Base-by-base conservation (phyloP, 2,888 invertebrate species). In the Dendrolimus houi region DNA sequence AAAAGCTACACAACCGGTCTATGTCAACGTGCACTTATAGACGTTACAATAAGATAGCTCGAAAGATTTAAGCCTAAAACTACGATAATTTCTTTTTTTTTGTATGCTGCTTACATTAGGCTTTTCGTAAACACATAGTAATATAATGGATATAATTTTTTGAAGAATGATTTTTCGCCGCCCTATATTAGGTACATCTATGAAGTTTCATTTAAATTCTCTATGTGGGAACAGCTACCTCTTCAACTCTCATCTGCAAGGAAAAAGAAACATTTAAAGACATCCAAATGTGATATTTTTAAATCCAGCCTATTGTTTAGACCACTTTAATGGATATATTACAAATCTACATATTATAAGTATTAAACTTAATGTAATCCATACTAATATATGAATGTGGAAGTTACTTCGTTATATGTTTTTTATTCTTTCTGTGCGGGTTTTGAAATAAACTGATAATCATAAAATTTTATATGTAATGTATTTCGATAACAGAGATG, bases 161-260 rank as follows among this genome's bases (percentile, higher is more conserved):
- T 75, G 77, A 79, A 87, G 74, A 85, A 80, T 81, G 81, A 80
- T 81, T 80, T 29, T 85, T 82, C 80, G 84, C 84, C 82, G 81
- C 81, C 82, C 81, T 76, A 79, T 29, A 79, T 81, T 83, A 84
- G 83, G 83, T 87, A 87, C 85, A 85, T 83, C 85, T 88, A 88
- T 80, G 77, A 85, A 86, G 79, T 85, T 90, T 85, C 83, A 83
- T 85, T 87, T 81, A 85, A 83, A 83, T 87, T 83, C 85, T 84
- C 86, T 86, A 85, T 77, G 76, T 72, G 67, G 75, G 67, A 69
- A 75, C 72, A 63, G 80, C 81, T 75, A 79, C 76, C 85, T 85
- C 89, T 91, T 91, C 91, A 91, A 91, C 91, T 91, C 70, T 91
- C 91, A 85, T 91, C 91, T 91, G 91, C 56, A 89, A 89, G 62